These are phyloP conservation scores for Eunapius fragilis DNA, from an alignment of 37 sponge, comb jelly and placozoan species.

Conservation along the genomic window DNA sequence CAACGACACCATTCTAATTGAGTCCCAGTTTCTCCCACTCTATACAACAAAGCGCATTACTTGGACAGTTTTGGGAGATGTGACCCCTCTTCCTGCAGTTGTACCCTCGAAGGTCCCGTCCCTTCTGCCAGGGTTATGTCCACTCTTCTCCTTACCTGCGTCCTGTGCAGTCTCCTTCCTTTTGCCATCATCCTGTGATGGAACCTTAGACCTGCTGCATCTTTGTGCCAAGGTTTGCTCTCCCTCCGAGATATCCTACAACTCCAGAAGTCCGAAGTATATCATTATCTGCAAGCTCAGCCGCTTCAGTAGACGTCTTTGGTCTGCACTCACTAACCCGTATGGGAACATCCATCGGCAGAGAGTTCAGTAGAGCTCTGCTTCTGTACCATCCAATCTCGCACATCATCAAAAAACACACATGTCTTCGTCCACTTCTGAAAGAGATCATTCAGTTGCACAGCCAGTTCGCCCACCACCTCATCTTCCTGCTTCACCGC, in stretches of 20 bases:
- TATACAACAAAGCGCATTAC: neutral
- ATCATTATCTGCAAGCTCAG: neutral
- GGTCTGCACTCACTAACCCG: neutral
- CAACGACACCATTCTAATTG: no score
- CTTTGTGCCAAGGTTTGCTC: neutral
- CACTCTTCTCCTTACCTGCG: neutral
- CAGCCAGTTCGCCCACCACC: no score
- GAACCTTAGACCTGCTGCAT: neutral
- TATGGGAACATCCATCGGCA: neutral
- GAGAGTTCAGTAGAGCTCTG: neutral
- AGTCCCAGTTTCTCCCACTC: neutral
- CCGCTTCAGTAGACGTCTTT: neutral
- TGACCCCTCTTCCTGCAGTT: constrained; percentile 33
- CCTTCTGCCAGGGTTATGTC: no score
- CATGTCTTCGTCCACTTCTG: no score
- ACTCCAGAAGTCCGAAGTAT: no score
- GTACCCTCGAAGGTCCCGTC: neutral
- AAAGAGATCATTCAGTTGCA: no score
- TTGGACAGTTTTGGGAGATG: constrained; percentile 5
- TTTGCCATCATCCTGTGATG: neutral
- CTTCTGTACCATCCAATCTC: no score
- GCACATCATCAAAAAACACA: no score
- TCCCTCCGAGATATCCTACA: neutral
- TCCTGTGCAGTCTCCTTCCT: neutral
- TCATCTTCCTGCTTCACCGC: no score